Base-by-base conservation (phyloP, 1,140 invertebrate genomes). In the Hyposmocoma kahamanoa region DNA sequence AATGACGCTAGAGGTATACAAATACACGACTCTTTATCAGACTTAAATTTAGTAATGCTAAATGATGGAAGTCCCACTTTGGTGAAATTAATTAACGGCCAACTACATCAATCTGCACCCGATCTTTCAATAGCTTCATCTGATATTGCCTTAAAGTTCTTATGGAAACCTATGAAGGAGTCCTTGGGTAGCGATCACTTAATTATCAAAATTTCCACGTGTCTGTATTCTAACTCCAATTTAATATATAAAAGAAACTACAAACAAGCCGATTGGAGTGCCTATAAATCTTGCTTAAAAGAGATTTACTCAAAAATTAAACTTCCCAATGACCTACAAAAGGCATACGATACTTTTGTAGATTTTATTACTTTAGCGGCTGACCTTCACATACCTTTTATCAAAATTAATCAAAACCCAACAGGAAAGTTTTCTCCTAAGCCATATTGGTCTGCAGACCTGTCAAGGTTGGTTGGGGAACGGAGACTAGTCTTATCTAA, bases 101-200 rank as follows among this genome's bases (percentile, higher is more conserved):
- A 10, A n/a, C 44, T 53, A 21, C 50, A 58, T 22, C 19, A 52
- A 41, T 44, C 51, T 9, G n/a, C 52, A 1, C 59, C 59, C 8
- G 59, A 62, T 43, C 46, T 62, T 22, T 26, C 56, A 1, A 43
- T 62, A 13, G 34, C 22, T 0, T 34, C 59, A 15, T 28, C 56
- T 9, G 59, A 58, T 21, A 53, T 56, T 24, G 49, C 50, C 17
- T 9, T 53, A 10, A 24, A 30, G 8, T 58, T 62, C 28, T 26
- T 45, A 32, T 62, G 55, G 55, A 43, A 22, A 19, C 47, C 55
- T 1, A 26, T 17, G 1, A 62, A 62, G 17, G 55, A 62, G 47
- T 39, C 17, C 22, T 47, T 62, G 15, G 52, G 52, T 22, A 63
- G 56, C 17, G 53, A 65, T 8, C 62, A 66, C 10, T 17, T 66